A percentile compares a stretch with the other conserved stretches of the same genome.
Conservation (phyloP, 1,140 invertebrate genomes). For the Dufourea novaeangliae region DNA sequence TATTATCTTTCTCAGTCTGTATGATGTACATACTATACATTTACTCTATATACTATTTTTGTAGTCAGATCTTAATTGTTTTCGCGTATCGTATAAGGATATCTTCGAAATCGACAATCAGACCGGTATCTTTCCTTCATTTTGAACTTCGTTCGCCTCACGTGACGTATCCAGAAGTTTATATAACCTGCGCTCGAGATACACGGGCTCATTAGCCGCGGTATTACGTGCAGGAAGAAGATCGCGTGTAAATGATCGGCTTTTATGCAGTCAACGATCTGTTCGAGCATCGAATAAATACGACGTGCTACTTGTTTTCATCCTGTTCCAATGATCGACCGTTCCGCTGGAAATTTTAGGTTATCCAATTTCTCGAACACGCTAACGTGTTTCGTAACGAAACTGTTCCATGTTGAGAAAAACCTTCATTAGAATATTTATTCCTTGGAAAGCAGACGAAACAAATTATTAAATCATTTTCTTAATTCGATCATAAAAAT, state of each 20-base stretch:
- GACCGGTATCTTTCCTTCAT: neutral
- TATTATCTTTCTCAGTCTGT: too few relatives aligned
- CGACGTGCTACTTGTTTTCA: neutral
- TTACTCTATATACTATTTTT: too few relatives aligned
- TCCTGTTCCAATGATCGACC: neutral
- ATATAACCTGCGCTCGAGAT: conserved; percentile 53
- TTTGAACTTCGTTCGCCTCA: conserved; percentile 19
- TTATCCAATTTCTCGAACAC: neutral
- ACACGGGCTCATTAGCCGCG: conserved; percentile 61
- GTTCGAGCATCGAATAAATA: conserved; percentile 33
- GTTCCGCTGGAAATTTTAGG: neutral
- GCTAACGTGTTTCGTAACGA: too few relatives aligned
- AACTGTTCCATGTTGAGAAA: too few relatives aligned
- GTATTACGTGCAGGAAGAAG: conserved; percentile 65
- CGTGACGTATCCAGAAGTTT: conserved; percentile 51
- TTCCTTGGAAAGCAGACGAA: too few relatives aligned
- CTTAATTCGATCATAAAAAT: too few relatives aligned
- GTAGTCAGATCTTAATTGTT: too few relatives aligned
- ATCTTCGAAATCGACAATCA: conserved; percentile 38
- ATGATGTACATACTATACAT: too few relatives aligned
- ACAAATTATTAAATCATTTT: too few relatives aligned
- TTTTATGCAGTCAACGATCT: conserved; percentile 46
- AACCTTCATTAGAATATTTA: too few relatives aligned
- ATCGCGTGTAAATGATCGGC: conserved; percentile 65
- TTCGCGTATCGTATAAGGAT: conserved; percentile 19